Base-by-base conservation (phyloP, 2,797 vertebrate genomes). In the Gorsachius magnificus region DNA sequence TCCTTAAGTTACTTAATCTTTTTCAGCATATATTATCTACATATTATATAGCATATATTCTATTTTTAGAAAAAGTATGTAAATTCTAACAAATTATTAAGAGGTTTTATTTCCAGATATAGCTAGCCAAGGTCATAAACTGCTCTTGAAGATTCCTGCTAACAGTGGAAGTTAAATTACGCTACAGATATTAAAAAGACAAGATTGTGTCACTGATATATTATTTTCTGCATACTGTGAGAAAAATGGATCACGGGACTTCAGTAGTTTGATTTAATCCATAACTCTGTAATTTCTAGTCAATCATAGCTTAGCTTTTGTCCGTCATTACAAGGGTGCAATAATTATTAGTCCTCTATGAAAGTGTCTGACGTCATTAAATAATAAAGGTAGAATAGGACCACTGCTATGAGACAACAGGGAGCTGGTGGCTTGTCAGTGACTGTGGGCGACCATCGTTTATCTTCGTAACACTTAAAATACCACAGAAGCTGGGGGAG, bases 71-170 rank as follows among this genome's bases (percentile, higher is more conserved):
- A 68, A 61, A 89, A 90, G 66, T 3, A 58, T 48, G 84, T 63
- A 38, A 70, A 91, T 93, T 92, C 25, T 51, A 63, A 15, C 26
- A 86, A 56, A 66, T 51, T 90, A 84, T 58, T 56, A 50, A 82
- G 29, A 6, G 10, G n/a, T 96, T 96, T 80, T 74, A 89, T 93
- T 96, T 91, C 77, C 28, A 35, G 43, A 22, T 88, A 14, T 45
- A 35, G 36, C 71, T 84, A 90, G 29, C 77, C 66, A 94, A 96
- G 91, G 72, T 93, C 82, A 78, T 95, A 97, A 94, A 94, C 19
- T 38, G 74, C 43, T 71, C 64, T 72, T 93, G 57, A 96, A 74
- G 70, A 95, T 80, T 38, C 53, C 60, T 74, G 31, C 79, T 94
- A 96, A 83, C 70, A 89, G 46, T 65, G 71, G 20, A 91, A 96